Base-by-base conservation (phyloP, 2,888 invertebrate species). In the Euplagia quadripunctaria region DNA sequence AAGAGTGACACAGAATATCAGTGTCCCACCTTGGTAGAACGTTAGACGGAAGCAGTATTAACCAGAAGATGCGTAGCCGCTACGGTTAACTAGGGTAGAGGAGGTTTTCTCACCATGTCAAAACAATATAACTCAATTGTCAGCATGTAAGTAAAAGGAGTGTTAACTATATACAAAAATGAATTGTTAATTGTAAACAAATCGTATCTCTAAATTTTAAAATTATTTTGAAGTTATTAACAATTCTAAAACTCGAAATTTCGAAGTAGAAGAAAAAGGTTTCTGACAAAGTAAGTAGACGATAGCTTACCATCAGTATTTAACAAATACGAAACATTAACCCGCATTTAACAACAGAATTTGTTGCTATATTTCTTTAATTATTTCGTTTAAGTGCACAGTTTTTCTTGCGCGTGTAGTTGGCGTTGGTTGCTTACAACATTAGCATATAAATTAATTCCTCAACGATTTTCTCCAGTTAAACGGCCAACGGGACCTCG, bases 391-490 rank as follows among this genome's bases (percentile, higher is more conserved):
- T 73, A 61, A 73, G 66, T 70, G 66, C 72, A 68, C 68, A 75
- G 72, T 76, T 82, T 80, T 76, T 71, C 73, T 52, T 64, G 78
- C 73, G 43, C 68, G 46, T 74, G 77, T 78, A 75, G 82, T 78
- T 81, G 75, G 78, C 80, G 80, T 80, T 76, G 81, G 79, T 86
- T 86, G 77, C 83, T 87, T 84, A 85, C 83, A 85, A 87, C 87
- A 93, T 94, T 94, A 92, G 90, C 94, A 94, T 94, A 92, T 91
- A 94, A 92, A 94, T 94, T 90, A 92, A 92, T 92, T 85, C 86
- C 86, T 85, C 84, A 82, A 86, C 88, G 66, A 76, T 82, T 82
- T 78, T 87, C 87, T 81, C 84, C 78, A 85, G 82, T 80, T 87
- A 85, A 89, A 89, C 86, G 86, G 79, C 79, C 79, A 80, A 76